These are phyloP conservation scores for Smutsia gigantea DNA, from an alignment of 2,797 vertebrate species.

Conservation along the genomic window DNA sequence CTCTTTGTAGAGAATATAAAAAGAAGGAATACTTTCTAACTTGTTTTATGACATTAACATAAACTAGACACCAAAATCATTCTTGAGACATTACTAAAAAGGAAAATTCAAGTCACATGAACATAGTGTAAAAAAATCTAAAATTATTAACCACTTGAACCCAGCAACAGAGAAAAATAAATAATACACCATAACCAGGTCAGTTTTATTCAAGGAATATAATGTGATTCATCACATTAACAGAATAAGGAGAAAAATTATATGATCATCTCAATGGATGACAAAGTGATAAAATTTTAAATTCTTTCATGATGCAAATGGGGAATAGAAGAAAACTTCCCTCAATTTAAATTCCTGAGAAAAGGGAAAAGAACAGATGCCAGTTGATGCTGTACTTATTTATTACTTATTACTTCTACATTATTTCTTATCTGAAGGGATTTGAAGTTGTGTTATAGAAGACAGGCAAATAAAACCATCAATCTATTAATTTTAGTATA, in stretches of 20 bases:
- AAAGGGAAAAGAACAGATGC: not conserved
- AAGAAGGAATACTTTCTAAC: not conserved
- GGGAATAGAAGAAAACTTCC: not conserved
- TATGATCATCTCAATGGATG: not conserved
- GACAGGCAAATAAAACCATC: not conserved
- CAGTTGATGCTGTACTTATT: not conserved
- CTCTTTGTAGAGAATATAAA: not conserved
- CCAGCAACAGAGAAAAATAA: not conserved
- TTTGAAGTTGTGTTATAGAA: not conserved
- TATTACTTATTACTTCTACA: not conserved
- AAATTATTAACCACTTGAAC: not conserved
- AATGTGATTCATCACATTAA: not conserved
- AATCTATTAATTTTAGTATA: not conserved
- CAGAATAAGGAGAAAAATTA: not conserved
- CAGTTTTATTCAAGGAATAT: not conserved
- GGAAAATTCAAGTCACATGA: not conserved
- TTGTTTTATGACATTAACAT: not conserved
- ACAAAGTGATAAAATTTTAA: not conserved
- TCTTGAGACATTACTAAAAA: not conserved
- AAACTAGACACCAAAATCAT: not conserved
- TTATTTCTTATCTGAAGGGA: not conserved
- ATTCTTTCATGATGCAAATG: not conserved
- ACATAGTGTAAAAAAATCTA: not conserved
- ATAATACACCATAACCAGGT: not conserved
- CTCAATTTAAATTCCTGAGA: not conserved